Evolutionary conservation across 2,888 invertebrate genomes (phyloP).

Genomic region (Polylopha cassiicola): DNA sequence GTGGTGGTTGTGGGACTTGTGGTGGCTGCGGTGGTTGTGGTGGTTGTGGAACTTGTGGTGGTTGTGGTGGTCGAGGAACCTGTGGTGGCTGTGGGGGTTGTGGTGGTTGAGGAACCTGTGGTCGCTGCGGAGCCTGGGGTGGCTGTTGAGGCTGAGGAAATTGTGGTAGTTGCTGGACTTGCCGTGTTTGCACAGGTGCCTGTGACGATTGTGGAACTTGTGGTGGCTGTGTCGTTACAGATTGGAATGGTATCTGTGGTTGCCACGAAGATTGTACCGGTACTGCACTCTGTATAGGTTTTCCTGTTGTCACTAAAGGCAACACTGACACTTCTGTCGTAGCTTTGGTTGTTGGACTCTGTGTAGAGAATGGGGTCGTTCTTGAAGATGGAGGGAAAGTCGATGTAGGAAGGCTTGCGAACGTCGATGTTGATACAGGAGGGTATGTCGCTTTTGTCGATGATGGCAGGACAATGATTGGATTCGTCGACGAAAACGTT

Average conservation of each 20-base stretch:
- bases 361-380: slow-evolving; percentile 14
- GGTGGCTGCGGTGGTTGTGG: slow-evolving; percentile 5
- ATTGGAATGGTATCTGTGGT: no score
- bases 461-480: slow-evolving; percentile 38
- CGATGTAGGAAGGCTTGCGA: slow-evolving; percentile 8
- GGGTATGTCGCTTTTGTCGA: slow-evolving; percentile 16
- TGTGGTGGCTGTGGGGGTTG: no score
- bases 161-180: slow-evolving; percentile 2
- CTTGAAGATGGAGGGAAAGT: slow-evolving; percentile 16
- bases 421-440: slow-evolving; percentile 3
- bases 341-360: slow-evolving; percentile 7
- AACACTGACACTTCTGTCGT: slow-evolving; percentile 6
- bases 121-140: slow-evolving; percentile 4
- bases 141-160: slow-evolving; percentile 5
- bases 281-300: no score
- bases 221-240: slow-evolving; percentile 6
- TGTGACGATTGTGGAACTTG: slow-evolving; percentile 13
- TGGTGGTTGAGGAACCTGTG: slow-evolving; percentile 8
- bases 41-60: no score
- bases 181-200: slow-evolving; percentile 6
- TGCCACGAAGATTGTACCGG: no score
- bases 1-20: no score
- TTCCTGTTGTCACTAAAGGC: no score
- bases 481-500: slow-evolving; percentile 47
- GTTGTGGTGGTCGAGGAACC: slow-evolving; percentile 1